Percentiles rank a stretch among this genome's conserved stretches.
Evolutionary conservation across 2,888 invertebrate genomes (phyloP).

Genomic region (Lapara coniferarum): DNA sequence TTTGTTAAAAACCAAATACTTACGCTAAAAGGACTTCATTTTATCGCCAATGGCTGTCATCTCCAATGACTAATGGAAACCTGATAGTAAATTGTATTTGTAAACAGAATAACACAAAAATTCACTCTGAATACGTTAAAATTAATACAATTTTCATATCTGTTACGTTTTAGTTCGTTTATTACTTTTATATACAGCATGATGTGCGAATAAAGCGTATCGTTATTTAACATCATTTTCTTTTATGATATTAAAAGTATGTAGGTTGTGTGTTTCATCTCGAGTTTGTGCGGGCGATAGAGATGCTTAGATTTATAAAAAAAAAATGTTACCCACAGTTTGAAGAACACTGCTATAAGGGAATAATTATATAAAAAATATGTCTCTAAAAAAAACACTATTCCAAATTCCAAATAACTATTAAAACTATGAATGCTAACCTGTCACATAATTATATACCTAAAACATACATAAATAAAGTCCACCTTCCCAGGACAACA

Average conservation of each 20-base stretch:
- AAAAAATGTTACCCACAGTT: too few species aligned
- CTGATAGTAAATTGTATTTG: conserved; percentile 11
- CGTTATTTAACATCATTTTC: not conserved
- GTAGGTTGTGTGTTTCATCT: too few species aligned
- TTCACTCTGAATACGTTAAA: conserved; percentile 43
- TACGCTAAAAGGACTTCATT: not conserved
- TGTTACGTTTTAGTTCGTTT: conserved; percentile 32
- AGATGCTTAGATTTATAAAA: too few species aligned
- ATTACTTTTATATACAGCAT: conserved; percentile 48
- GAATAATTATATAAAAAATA: too few species aligned
- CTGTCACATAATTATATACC: too few species aligned
- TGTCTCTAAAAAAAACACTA: too few species aligned
- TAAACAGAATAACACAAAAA: conserved; percentile 36
- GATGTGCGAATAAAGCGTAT: conserved; percentile 15
- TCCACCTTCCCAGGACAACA: conserved; percentile 51
- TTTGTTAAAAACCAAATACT: not conserved
- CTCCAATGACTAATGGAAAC: conserved; percentile 19
- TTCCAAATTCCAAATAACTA: too few species aligned
- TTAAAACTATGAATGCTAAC: too few species aligned
- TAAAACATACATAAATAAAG: too few species aligned
- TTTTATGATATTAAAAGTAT: not conserved
- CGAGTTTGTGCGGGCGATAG: too few species aligned
- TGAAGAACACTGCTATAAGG: too few species aligned
- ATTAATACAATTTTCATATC: conserved; percentile 42
- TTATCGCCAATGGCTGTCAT: conserved; percentile 5